phyloP scores from a whole-genome alignment of 2,888 invertebrate genomes.

The Parnassius mnemosyne region DNA sequence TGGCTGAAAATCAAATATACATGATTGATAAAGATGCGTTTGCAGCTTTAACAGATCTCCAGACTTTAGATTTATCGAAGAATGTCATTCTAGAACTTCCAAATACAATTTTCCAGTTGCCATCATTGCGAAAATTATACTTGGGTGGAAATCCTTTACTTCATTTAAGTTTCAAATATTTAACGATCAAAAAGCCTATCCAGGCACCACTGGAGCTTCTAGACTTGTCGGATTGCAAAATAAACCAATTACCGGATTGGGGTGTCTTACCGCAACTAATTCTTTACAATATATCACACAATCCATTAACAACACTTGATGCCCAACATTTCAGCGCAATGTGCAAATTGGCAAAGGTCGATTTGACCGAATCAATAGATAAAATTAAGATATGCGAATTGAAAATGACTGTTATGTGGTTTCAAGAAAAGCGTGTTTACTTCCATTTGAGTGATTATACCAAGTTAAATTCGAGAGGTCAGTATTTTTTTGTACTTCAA shows the following conservation, averaged over 20 bases:
- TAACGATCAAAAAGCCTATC: constrained; percentile 75
- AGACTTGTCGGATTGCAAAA: constrained; percentile 81
- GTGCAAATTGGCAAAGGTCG: constrained; percentile 82
- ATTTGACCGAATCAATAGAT: constrained; percentile 64
- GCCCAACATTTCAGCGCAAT: constrained; percentile 80
- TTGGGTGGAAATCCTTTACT: constrained; percentile 75
- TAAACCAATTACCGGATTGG: constrained; percentile 81
- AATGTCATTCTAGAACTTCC: constrained; percentile 78
- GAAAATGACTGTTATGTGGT: constrained; percentile 59
- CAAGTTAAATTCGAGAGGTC: constrained; percentile 61
- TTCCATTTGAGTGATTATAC: constrained; percentile 62
- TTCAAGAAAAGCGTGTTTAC: constrained; percentile 54
- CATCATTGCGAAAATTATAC: constrained; percentile 82
- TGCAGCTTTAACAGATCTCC: constrained; percentile 65
- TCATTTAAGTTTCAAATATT: constrained; percentile 56
- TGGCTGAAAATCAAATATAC: constrained; percentile 80
- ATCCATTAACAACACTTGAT: constrained; percentile 69
- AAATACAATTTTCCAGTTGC: constrained; percentile 75
- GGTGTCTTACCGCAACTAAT: constrained; percentile 80
- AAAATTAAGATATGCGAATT: constrained; percentile 53
- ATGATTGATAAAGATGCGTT: constrained; percentile 78
- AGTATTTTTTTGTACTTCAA: constrained; percentile 22
- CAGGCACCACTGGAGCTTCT: constrained; percentile 80
- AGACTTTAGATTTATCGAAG: constrained; percentile 78
- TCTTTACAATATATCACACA: constrained; percentile 83